Evolutionary conservation across 2,797 vertebrate genomes (phyloP).

Genomic region (Synanceia verrucosa): DNA sequence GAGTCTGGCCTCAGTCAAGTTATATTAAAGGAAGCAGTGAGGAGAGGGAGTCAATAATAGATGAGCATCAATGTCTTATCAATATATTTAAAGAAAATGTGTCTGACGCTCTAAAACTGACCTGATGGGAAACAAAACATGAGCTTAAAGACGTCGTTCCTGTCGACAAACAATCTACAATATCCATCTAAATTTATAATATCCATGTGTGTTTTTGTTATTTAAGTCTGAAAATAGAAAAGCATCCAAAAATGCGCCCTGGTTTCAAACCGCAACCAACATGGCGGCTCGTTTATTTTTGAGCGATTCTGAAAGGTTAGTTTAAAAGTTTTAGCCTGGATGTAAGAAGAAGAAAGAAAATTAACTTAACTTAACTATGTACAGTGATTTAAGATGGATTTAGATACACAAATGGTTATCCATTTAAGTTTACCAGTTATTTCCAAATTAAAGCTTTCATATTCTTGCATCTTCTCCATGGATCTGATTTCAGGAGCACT

Average conservation of each 20-base stretch:
- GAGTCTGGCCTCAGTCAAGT: neutral
- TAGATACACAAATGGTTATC: neutral
- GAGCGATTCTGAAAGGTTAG: too few relatives aligned
- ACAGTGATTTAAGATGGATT: neutral
- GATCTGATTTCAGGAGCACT: neutral
- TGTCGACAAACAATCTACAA: fast-evolving
- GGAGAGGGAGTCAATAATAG: neutral
- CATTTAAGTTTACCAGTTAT: neutral
- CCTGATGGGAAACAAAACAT: neutral
- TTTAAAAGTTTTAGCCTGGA: too few relatives aligned
- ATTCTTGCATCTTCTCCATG: neutral
- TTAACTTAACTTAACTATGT: too few relatives aligned
- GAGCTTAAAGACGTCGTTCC: neutral
- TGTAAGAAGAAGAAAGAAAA: too few relatives aligned
- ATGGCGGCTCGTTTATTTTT: too few relatives aligned
- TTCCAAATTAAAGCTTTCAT: neutral
- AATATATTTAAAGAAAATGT: neutral
- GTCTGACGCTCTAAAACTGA: neutral
- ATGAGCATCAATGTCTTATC: neutral
- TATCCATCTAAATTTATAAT: neutral
- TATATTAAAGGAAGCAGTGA: neutral
- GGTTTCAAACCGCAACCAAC: too few relatives aligned
- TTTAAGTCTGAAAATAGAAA: too few relatives aligned
- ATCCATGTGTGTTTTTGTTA: too few relatives aligned
- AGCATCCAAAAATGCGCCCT: too few relatives aligned